These are phyloP conservation scores for Enhydra lutris DNA, from an alignment of 2,113 vertebrate genomes.

Conservation along the genomic window DNA sequence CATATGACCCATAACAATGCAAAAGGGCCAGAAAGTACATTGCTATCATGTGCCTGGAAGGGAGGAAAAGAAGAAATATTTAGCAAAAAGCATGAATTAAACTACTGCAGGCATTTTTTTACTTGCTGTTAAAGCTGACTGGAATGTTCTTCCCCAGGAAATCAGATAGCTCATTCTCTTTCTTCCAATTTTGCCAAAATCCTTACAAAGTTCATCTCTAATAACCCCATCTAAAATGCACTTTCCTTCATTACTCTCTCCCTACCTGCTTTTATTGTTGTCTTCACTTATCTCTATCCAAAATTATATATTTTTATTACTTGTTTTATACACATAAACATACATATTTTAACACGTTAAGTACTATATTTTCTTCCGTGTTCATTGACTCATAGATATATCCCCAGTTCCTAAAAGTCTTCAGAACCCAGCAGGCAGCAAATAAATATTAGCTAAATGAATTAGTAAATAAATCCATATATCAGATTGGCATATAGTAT, in stretches of 20 bases:
- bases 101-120: neutral
- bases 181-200: neutral
- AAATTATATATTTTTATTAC: slow-evolving; percentile 10
- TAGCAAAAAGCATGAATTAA: neutral
- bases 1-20: neutral
- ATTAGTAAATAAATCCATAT: neutral
- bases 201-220: neutral
- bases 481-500: neutral
- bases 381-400: neutral
- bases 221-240: neutral
- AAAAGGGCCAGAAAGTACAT: neutral
- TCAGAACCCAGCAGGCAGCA: neutral
- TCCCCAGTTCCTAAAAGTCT: neutral
- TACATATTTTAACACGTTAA: neutral
- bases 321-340: neutral
- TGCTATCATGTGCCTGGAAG: neutral
- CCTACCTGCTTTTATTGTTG: neutral
- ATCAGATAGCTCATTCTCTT: neutral
- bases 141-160: neutral
- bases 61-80: neutral
- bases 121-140: neutral
- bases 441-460: neutral
- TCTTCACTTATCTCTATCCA: neutral
- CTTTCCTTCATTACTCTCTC: neutral
- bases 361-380: neutral